Percentiles rank a stretch among this genome's conserved stretches.
Conservation (phyloP, 2,797 vertebrate genomes). For the Halcyon leucocephala region DNA sequence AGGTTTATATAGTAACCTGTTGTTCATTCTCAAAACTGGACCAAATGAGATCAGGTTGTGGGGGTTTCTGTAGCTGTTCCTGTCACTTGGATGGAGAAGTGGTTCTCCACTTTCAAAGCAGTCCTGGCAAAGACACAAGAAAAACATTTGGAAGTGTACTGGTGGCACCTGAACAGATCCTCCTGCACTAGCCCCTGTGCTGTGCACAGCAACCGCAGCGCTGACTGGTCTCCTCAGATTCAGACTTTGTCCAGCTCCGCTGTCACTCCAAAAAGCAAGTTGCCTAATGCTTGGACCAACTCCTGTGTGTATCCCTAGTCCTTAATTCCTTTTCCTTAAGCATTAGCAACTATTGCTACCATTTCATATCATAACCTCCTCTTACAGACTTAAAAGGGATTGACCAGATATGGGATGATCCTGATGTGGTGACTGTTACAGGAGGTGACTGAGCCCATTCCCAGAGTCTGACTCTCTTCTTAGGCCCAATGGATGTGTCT, state of each 20-base stretch:
- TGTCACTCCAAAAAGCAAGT: background rate
- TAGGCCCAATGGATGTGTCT: background rate
- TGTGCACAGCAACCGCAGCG: background rate
- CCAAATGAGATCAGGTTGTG: slow-evolving; percentile 46
- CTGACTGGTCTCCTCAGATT: accelerated
- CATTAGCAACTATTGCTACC: background rate
- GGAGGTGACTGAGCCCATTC: background rate
- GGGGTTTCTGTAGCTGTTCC: background rate
- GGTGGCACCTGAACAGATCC: background rate
- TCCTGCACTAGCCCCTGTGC: background rate
- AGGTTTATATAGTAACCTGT: background rate
- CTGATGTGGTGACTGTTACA: background rate
- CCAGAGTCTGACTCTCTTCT: background rate
- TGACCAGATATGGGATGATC: background rate
- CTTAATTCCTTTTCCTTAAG: background rate
- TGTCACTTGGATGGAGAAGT: background rate
- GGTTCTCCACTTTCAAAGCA: background rate
- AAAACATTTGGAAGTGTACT: background rate
- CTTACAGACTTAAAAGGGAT: background rate
- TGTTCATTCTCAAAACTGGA: background rate
- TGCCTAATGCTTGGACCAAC: background rate
- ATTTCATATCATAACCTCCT: background rate
- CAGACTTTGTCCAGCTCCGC: background rate
- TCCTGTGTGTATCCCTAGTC: accelerated
- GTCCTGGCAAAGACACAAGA: background rate